Evolutionary conservation across 2,113 vertebrate genomes (phyloP).

Genomic region (Limnothrissa miodon): DNA sequence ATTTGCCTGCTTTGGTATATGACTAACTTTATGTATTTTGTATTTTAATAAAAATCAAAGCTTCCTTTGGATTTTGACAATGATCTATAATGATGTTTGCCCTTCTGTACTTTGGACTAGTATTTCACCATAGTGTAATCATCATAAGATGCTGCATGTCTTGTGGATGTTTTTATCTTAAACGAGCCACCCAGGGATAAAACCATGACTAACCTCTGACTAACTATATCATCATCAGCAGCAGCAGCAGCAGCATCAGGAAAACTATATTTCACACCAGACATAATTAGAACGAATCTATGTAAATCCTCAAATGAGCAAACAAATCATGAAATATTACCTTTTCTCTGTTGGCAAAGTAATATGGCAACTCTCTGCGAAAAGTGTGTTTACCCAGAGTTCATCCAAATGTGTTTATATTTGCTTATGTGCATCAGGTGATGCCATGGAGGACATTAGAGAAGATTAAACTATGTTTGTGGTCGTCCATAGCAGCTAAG

Average conservation of each 20-base stretch:
- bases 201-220: no score
- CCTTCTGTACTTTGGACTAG: no score
- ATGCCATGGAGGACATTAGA: background rate
- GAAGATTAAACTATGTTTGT: background rate
- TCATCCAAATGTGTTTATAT: conserved; percentile 11
- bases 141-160: no score
- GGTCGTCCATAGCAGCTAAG: background rate
- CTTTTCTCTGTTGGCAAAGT: background rate
- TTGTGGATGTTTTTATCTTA: no score
- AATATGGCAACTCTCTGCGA: background rate
- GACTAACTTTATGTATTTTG: background rate
- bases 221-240: no score
- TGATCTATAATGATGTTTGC: no score
- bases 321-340: background rate
- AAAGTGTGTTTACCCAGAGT: background rate
- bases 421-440: background rate
- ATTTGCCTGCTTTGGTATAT: background rate
- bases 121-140: no score
- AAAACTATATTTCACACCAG: background rate
- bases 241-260: no score
- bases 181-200: no score
- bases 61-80: no score
- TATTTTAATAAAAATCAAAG: no score
- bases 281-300: background rate
- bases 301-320: background rate